phyloP scores from a whole-genome alignment of 2,797 vertebrate species.

The Anolis apletophallus region DNA sequence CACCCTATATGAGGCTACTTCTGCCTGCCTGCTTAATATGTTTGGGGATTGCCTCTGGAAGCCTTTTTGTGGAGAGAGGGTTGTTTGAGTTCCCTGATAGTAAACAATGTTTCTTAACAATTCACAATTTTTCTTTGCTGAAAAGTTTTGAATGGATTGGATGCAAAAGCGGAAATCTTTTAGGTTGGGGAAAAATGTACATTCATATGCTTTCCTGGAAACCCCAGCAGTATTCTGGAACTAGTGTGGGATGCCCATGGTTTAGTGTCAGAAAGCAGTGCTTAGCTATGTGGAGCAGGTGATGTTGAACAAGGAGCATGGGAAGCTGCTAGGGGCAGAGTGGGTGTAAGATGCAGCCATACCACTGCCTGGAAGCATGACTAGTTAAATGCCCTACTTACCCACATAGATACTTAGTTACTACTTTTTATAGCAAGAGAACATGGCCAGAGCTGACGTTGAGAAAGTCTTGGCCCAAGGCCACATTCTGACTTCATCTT shows the following conservation, averaged over 20 bases:
- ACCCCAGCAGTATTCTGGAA: too few species aligned
- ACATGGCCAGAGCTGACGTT: background rate
- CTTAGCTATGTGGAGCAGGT: background rate
- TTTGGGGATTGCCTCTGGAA: background rate
- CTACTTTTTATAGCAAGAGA: background rate
- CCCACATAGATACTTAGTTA: background rate
- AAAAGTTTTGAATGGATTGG: background rate
- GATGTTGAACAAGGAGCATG: background rate
- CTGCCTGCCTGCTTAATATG: too few species aligned
- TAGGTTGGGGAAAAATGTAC: background rate
- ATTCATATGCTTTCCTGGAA: background rate
- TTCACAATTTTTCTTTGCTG: background rate
- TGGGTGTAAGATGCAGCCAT: background rate
- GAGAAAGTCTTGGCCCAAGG: background rate
- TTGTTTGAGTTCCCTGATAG: background rate
- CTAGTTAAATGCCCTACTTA: background rate
- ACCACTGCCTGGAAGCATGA: background rate
- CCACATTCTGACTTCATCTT: background rate
- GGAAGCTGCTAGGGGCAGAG: background rate
- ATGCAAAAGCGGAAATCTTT: background rate
- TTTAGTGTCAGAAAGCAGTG: background rate
- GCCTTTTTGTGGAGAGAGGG: background rate
- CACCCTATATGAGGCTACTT: too few species aligned
- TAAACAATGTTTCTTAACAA: background rate
- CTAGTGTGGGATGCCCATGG: background rate